Evolutionary conservation across 2,113 vertebrate genomes (phyloP).

Genomic region (Saimiri boliviensis): DNA sequence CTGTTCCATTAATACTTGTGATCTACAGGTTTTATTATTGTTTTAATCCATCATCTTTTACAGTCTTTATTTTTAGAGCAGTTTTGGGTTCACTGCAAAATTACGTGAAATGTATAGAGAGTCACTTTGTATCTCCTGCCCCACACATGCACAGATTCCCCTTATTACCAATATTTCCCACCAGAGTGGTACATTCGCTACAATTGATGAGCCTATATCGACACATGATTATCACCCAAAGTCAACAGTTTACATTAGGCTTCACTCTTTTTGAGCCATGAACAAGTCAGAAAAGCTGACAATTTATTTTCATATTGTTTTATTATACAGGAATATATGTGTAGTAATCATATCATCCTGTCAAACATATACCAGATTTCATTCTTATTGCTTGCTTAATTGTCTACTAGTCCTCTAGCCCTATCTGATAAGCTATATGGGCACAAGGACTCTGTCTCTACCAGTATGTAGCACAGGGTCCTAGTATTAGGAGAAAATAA

Average conservation of each 20-base stretch:
- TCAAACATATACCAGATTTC: neutral
- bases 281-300: neutral
- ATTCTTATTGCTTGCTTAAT: neutral
- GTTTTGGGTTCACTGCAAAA: neutral
- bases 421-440: neutral
- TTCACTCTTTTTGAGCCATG: neutral
- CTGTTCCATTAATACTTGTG: neutral
- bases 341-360: neutral
- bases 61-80: neutral
- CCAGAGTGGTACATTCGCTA: neutral
- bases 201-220: neutral
- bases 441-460: neutral
- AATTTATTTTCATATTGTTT: neutral
- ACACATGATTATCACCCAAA: neutral
- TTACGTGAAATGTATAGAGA: neutral
- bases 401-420: neutral
- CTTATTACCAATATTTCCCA: no score
- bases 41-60: neutral
- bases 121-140: no score
- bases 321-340: neutral
- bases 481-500: neutral
- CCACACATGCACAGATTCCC: fast-evolving
- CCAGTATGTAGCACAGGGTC: neutral
- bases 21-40: neutral
- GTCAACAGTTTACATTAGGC: neutral